Evolutionary conservation across 2,888 invertebrate genomes (phyloP).

Genomic region (Agonopterix heracliana): DNA sequence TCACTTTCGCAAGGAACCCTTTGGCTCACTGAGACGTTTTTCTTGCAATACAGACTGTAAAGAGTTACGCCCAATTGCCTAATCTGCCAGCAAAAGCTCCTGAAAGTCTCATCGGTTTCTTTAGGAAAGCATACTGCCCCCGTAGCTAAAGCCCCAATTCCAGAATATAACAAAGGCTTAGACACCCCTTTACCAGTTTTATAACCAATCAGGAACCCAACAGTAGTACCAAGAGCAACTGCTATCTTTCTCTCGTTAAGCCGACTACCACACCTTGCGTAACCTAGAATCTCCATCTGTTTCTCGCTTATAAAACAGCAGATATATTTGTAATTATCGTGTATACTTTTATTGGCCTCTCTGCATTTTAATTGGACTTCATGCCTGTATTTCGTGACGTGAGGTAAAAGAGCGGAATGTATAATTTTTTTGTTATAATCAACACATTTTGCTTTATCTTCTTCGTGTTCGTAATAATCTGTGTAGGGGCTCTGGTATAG

Average conservation of each 20-base stretch:
- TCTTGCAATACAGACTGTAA: slow-evolving; percentile 26
- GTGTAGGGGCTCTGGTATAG: slow-evolving; percentile 44
- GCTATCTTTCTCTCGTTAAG: slow-evolving; percentile 26
- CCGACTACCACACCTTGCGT: slow-evolving; percentile 38
- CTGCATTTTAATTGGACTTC: slow-evolving; percentile 10
- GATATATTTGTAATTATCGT: slow-evolving; percentile 11
- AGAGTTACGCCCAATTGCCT: not conserved
- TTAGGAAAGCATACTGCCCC: slow-evolving; percentile 48
- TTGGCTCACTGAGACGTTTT: slow-evolving; percentile 6
- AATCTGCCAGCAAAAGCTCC: slow-evolving; percentile 11
- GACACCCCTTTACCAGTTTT: not conserved
- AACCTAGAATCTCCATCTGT: slow-evolving; percentile 25
- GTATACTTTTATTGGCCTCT: slow-evolving; percentile 15
- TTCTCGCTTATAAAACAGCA: slow-evolving; percentile 11
- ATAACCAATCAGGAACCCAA: slow-evolving; percentile 22
- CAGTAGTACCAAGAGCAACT: slow-evolving; percentile 21
- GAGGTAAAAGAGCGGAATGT: slow-evolving; percentile 35
- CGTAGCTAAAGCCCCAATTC: slow-evolving; percentile 28
- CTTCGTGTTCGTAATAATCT: slow-evolving; percentile 41
- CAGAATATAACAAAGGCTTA: slow-evolving; percentile 10
- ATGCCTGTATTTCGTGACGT: slow-evolving; percentile 27
- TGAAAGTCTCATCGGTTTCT: slow-evolving; percentile 44
- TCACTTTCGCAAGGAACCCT: slow-evolving; percentile 26
- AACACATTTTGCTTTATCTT: slow-evolving; percentile 29
- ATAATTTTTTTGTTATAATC: slow-evolving; percentile 32